phyloP scores from a whole-genome alignment of 2,888 invertebrate species.

The Hanleya hanleyi region DNA sequence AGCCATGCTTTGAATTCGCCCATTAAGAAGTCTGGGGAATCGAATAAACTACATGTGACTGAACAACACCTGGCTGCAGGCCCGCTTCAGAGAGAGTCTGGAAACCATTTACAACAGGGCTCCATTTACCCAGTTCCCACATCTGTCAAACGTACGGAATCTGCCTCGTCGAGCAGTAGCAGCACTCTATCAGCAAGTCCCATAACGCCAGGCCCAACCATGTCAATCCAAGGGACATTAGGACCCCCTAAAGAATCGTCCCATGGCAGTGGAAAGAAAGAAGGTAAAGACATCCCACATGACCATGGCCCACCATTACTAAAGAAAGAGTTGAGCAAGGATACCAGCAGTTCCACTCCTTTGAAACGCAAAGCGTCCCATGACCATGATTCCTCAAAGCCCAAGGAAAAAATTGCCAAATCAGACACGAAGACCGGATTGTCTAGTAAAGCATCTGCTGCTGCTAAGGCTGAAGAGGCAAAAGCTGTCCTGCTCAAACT shows the following conservation, averaged over 20 bases:
- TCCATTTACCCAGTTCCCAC: neutral
- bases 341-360: neutral
- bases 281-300: neutral
- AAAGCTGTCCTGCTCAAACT: conserved; percentile 4
- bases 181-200: conserved; percentile 8
- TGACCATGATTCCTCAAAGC: neutral
- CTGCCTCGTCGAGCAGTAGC: conserved; percentile 6
- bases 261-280: neutral
- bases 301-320: too few species aligned
- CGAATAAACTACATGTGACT: too few species aligned
- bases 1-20: neutral
- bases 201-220: neutral
- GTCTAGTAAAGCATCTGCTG: conserved; percentile 4
- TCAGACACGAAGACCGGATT: neutral
- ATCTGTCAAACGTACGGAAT: conserved; percentile 3
- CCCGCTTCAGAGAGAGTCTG: neutral
- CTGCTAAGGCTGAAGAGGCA: neutral
- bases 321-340: neutral
- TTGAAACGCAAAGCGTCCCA: neutral
- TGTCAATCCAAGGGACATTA: too few species aligned
- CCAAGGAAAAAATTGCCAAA: neutral
- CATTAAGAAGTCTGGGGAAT: neutral
- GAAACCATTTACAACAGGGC: neutral
- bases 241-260: neutral
- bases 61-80: neutral